A percentile compares a stretch with the other conserved stretches of the same genome.
phyloP scores from a whole-genome alignment of 2,797 vertebrate species.

The Anguilla obscura region DNA sequence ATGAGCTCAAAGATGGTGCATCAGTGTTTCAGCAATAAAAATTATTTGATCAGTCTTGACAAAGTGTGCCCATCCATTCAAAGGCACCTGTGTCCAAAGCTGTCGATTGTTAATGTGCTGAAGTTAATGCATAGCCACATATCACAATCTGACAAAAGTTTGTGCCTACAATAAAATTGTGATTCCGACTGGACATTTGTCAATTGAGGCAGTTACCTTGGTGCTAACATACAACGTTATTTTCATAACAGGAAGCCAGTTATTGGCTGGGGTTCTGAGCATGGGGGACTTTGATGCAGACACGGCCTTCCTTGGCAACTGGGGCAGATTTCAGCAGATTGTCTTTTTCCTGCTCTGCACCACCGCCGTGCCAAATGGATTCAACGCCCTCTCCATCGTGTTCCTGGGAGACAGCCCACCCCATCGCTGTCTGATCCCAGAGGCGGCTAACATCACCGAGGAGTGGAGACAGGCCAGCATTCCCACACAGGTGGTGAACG shows the following conservation, averaged over 20 bases:
- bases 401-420: constrained; percentile 68
- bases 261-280: neutral
- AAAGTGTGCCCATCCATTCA: no score
- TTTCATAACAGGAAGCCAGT: neutral
- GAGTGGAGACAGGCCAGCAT: constrained; percentile 67
- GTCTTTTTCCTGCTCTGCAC: constrained; percentile 73
- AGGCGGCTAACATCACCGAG: constrained; percentile 65
- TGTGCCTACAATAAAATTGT: no score
- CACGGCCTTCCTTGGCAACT: constrained; percentile 64
- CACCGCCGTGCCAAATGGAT: constrained; percentile 75
- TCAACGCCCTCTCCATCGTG: constrained; percentile 62
- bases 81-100: no score
- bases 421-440: constrained; percentile 68
- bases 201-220: no score
- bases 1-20: no score
- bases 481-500: constrained; percentile 59
- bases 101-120: no score
- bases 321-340: constrained; percentile 69
- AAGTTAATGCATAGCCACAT: no score
- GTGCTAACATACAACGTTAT: neutral
- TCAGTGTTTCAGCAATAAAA: no score
- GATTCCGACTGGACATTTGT: no score
- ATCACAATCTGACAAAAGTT: no score
- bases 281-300: constrained; percentile 66
- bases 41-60: no score